These are phyloP conservation scores for Porites lobata DNA, from an alignment of 92 coral and sea anemone species.

Conservation along the genomic window DNA sequence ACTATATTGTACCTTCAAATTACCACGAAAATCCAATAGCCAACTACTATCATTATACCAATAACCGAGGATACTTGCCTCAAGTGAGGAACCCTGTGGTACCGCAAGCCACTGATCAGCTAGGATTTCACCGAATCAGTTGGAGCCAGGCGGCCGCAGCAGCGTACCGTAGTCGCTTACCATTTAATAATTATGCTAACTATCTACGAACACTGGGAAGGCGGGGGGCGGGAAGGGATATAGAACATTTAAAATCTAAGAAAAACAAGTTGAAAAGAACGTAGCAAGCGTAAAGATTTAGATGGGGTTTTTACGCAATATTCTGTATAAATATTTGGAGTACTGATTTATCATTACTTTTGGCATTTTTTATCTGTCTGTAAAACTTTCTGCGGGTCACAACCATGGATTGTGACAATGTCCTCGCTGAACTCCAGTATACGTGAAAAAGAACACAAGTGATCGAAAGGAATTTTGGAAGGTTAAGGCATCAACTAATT, in stretches of 20 bases:
- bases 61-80: slow-evolving; percentile 12
- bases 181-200: slow-evolving; percentile 43
- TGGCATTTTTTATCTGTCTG: neutral
- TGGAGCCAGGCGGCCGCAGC: slow-evolving; percentile 53
- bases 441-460: neutral
- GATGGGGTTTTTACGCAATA: neutral
- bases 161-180: slow-evolving; percentile 42
- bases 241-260: slow-evolving; percentile 37
- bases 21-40: slow-evolving; percentile 55
- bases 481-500: neutral
- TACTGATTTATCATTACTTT: neutral
- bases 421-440: neutral
- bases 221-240: slow-evolving; percentile 62
- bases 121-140: slow-evolving; percentile 45
- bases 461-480: neutral
- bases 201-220: slow-evolving; percentile 87
- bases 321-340: slow-evolving; percentile 33
- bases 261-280: slow-evolving; percentile 47
- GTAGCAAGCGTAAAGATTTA: slow-evolving; percentile 10
- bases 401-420: too few relatives aligned
- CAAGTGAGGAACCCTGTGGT: slow-evolving; percentile 37
- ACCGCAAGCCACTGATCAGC: slow-evolving; percentile 28
- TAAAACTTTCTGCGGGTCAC: too few relatives aligned
- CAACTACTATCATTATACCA: slow-evolving; percentile 41
- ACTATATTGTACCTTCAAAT: slow-evolving; percentile 30